phyloP scores from a whole-genome alignment of 2,113 vertebrate species.

The Microcebus griseorufus region DNA sequence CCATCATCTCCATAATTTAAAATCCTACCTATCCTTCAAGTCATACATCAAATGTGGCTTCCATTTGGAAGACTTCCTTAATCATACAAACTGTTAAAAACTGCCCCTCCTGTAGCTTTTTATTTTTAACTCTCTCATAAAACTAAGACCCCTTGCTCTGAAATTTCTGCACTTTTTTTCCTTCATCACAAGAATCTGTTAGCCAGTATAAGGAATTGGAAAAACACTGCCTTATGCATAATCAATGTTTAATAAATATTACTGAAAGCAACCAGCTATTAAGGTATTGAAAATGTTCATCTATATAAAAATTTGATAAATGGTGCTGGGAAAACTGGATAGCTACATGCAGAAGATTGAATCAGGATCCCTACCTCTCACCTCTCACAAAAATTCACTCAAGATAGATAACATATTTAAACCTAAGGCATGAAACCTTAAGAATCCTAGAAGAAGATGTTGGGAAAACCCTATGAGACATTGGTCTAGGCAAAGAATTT shows the following conservation, averaged over 20 bases:
- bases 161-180: background rate
- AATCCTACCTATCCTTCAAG: background rate
- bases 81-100: background rate
- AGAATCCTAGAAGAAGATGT: too few species aligned
- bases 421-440: too few species aligned
- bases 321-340: too few species aligned
- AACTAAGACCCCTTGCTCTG: background rate
- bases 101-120: background rate
- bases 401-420: too few species aligned
- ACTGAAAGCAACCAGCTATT: background rate
- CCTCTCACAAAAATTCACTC: too few species aligned
- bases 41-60: background rate
- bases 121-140: background rate
- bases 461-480: too few species aligned
- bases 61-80: background rate
- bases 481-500: too few species aligned
- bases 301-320: conserved; percentile 6
- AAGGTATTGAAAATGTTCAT: background rate
- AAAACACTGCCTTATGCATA: background rate
- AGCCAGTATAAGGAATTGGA: background rate
- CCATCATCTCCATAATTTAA: conserved; percentile 12
- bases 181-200: background rate
- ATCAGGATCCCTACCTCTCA: too few species aligned
- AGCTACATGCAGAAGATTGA: too few species aligned
- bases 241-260: background rate